phyloP scores from a whole-genome alignment of 2,888 invertebrate species.

The Pollenia amentaria region DNA sequence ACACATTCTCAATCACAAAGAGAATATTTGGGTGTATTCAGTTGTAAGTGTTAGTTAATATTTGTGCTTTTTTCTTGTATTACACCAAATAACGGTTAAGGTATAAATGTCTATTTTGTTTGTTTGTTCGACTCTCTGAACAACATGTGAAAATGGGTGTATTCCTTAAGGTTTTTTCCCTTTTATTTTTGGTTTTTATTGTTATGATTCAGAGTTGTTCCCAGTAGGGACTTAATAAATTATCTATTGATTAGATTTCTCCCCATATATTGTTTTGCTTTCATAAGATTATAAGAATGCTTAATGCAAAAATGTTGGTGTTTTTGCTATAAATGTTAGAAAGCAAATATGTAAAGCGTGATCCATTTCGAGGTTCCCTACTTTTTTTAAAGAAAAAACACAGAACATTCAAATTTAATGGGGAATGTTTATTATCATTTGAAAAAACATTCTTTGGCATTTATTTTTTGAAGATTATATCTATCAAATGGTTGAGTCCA shows the following conservation, averaged over 20 bases:
- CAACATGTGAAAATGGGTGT: slow-evolving; percentile 31
- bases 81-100: neutral
- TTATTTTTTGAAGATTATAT: no score
- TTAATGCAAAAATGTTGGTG: neutral
- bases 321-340: neutral
- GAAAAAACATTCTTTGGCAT: no score
- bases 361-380: no score
- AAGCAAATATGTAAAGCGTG: no score
- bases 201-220: slow-evolving; percentile 72
- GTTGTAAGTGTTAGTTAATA: slow-evolving; percentile 5
- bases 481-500: no score
- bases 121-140: slow-evolving; percentile 15
- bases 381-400: no score
- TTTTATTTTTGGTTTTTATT: slow-evolving; percentile 33
- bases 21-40: neutral
- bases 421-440: no score
- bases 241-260: slow-evolving; percentile 83
- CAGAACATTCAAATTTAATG: no score
- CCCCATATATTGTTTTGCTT: neutral
- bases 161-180: slow-evolving; percentile 31
- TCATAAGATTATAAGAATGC: slow-evolving; percentile 73
- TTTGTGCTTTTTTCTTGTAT: neutral
- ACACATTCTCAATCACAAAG: neutral
- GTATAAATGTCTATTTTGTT: neutral
- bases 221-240: slow-evolving; percentile 82